These are phyloP conservation scores for Verasper variegatus DNA, from an alignment of 2,113 vertebrate genomes.

Conservation along the genomic window DNA sequence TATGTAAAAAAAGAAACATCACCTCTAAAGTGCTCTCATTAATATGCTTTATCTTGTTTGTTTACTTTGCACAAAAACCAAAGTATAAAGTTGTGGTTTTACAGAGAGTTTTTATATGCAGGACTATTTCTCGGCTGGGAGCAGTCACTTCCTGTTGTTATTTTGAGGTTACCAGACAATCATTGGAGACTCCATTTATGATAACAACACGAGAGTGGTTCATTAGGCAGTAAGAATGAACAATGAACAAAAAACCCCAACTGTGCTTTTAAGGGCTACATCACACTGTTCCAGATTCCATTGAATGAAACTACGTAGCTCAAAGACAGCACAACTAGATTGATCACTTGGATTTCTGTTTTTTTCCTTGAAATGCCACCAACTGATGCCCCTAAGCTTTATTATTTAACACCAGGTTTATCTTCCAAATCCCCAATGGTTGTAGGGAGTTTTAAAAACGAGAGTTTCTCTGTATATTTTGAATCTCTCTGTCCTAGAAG, in stretches of 20 bases:
- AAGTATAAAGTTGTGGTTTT: background rate
- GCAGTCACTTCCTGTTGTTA: background rate
- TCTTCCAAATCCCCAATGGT: slow-evolving; percentile 14
- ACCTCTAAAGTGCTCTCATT: background rate
- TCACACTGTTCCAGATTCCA: background rate
- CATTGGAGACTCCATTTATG: background rate
- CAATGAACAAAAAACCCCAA: background rate
- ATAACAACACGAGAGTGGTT: background rate
- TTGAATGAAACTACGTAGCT: background rate
- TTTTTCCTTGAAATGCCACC: slow-evolving; percentile 4
- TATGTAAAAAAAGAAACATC: background rate
- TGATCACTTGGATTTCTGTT: background rate
- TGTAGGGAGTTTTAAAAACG: background rate
- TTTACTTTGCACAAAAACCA: background rate
- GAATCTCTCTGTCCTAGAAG: slow-evolving; percentile 5
- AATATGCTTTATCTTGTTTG: background rate
- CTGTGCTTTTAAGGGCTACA: background rate
- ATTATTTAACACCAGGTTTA: slow-evolving; percentile 1
- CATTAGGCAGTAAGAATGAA: background rate
- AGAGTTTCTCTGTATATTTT: slow-evolving; percentile 8
- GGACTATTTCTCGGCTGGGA: background rate
- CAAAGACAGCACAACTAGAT: background rate
- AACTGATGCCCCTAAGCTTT: background rate
- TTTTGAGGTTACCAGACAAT: background rate
- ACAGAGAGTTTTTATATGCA: background rate